Base-by-base conservation (phyloP, 1,140 invertebrate genomes). In the Stratiolaelaps scimitus region DNA sequence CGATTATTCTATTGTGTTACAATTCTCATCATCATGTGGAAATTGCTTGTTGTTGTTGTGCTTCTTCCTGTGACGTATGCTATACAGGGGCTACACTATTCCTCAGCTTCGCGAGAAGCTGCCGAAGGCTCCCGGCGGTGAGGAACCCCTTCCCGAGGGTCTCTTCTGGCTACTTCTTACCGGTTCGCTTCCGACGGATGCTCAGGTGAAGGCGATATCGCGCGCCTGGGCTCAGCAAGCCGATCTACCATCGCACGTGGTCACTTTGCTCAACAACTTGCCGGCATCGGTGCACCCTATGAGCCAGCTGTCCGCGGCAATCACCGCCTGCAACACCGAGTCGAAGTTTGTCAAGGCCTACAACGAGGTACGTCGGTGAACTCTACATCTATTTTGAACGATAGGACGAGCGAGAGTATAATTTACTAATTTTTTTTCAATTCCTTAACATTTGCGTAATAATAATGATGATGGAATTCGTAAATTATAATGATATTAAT, bases 211-310 rank as follows among this genome's bases (percentile, higher is more conserved):
- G 72, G 81, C 85, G 44, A 72, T 97, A 10, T 94, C 90, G 20
- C 83, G 86, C 75, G 89, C 94, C 75, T 96, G 90, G 89, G 91
- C 92, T 20, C 79, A 85, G 44, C 81, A 91, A 70, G 89, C 88
- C 74, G 85, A 82, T 74, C 80, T 98, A 5, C 93, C 94, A 1
- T 81, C 85, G 53, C 92, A 97, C 76, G 91, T 98, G 34, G 89
- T 92, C 13, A 90, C 85, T 29, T 87, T 96, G 81, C 77, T 98
- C 68, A 95, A 96, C 77, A 92, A 92, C 75, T 89, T 98, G 78
- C 94, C 94, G n/a, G 83, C 84, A 69, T 83, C 84, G 68, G 76
- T 98, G 20, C 81, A 82, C 70, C 81, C 81, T 19, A 82, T 82
- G 81, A 77, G 81, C 48, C 81, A 82, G 73, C 81, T 82, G 68